Evolutionary conservation across 2,113 vertebrate species (phyloP).

Genomic region (Smithornis capensis): DNA sequence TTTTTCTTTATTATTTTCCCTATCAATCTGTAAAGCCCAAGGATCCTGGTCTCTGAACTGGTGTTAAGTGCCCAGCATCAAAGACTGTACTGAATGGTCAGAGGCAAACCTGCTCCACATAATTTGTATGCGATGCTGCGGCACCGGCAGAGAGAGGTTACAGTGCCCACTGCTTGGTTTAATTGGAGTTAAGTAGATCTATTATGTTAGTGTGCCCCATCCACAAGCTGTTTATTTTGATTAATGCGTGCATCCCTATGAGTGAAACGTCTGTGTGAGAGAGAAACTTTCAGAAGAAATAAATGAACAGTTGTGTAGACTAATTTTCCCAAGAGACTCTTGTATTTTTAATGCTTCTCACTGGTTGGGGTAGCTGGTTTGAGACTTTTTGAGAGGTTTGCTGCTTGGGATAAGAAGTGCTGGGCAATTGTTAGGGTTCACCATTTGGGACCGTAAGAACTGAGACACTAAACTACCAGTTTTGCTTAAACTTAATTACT

Average conservation of each 20-base stretch:
- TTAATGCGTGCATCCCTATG: constrained; percentile 37
- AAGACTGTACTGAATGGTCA: neutral
- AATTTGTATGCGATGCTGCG: constrained; percentile 50
- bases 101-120: neutral
- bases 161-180: constrained; percentile 58
- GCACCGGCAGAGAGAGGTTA: neutral
- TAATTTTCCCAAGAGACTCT: neutral
- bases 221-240: constrained; percentile 63
- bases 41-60: neutral
- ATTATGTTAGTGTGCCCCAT: constrained; percentile 17
- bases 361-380: neutral
- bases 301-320: neutral
- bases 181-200: constrained; percentile 70
- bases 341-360: neutral
- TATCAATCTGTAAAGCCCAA: neutral
- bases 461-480: neutral
- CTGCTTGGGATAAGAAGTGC: neutral
- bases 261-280: neutral
- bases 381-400: neutral
- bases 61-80: neutral
- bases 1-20: neutral
- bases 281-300: neutral
- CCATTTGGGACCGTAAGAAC: neutral
- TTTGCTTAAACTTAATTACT: neutral
- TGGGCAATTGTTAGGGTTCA: neutral